Base-by-base conservation (phyloP, 35 echinoderm and acorn worm genomes). In the Apostichopus parvimensis region DNA sequence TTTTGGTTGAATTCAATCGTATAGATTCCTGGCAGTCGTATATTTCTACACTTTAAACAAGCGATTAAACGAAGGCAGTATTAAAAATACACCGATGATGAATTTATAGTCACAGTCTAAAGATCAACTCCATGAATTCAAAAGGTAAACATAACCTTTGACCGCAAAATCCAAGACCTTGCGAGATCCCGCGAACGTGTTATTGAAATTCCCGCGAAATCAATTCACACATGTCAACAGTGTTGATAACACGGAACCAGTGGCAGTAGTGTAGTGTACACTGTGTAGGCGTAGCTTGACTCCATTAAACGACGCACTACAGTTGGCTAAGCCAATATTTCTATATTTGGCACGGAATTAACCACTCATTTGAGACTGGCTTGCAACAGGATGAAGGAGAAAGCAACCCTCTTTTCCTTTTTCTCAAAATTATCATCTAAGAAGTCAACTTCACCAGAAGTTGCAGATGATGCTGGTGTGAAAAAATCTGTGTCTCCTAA, bases 401-500 rank as follows among this genome's bases (percentile, higher is more conserved):
- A 93, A 77, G 18, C 18, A 55, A 95, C 94, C 1, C 57, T 95
- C 54, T 93, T 95, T 90, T 93, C 94, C 0, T 95, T 93, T 61
- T 95, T 95, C 71, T 54, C 94, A 24, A 94, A 94, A 80, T 28
- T 84, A 86, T 90, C 93, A 25, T n/a, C 73, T 10, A 89, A 86
- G 28, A 82, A 95, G 64, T 64, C 86, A 25, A 93, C 91, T 56
- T 93, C 91, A 14, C 94, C 94, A 13, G 60, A 26, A 23, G 87
- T 78, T 24, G 94, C 84, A 68, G 94, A 95, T 80, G 91, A 95
- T 23, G 91, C 88, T 25, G 94, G 91, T 6, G 52, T 84, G 18
- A 66, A 89, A 76, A 93, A 93, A 56, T 93, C 94, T 0, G 79
- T 79, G 8, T 95, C 94, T 61, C 94, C 94, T 6, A 93, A 95